A percentile compares a stretch with the other conserved stretches of the same genome.
These are phyloP conservation scores for Oxystoma pomonae DNA, from an alignment of 2,888 invertebrate species.

Conservation along the genomic window DNA sequence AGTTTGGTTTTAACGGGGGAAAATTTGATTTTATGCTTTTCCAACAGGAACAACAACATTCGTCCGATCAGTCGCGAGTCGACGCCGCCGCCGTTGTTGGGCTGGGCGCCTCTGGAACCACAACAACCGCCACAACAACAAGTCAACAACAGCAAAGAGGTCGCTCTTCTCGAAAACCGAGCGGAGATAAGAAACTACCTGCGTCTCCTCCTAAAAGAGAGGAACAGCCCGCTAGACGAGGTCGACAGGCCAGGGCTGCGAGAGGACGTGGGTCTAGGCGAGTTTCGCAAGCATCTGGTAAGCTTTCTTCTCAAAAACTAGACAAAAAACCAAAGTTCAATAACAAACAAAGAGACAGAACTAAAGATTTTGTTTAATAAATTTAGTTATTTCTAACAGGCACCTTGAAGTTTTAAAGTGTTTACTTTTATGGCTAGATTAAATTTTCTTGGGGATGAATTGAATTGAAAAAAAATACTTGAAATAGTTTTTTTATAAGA, in stretches of 20 bases:
- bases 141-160: neutral
- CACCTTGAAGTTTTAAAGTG: too few species aligned
- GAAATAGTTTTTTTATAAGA: too few species aligned
- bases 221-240: slow-evolving; percentile 56
- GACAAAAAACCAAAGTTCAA: too few species aligned
- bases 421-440: too few species aligned
- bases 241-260: slow-evolving; percentile 33
- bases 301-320: neutral
- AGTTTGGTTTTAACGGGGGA: too few species aligned
- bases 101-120: neutral
- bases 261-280: slow-evolving; percentile 31
- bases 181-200: slow-evolving; percentile 43
- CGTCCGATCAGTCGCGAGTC: neutral
- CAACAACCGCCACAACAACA: neutral
- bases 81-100: neutral
- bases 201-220: slow-evolving; percentile 73
- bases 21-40: neutral
- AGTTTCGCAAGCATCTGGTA: slow-evolving; percentile 12
- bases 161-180: slow-evolving; percentile 12
- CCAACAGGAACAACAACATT: neutral
- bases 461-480: too few species aligned
- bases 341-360: too few species aligned
- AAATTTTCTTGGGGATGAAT: too few species aligned
- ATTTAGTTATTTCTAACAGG: too few species aligned
- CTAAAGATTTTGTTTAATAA: too few species aligned